Evolutionary conservation across 2,888 invertebrate genomes (phyloP).

Genomic region (Torymus tubicola): DNA sequence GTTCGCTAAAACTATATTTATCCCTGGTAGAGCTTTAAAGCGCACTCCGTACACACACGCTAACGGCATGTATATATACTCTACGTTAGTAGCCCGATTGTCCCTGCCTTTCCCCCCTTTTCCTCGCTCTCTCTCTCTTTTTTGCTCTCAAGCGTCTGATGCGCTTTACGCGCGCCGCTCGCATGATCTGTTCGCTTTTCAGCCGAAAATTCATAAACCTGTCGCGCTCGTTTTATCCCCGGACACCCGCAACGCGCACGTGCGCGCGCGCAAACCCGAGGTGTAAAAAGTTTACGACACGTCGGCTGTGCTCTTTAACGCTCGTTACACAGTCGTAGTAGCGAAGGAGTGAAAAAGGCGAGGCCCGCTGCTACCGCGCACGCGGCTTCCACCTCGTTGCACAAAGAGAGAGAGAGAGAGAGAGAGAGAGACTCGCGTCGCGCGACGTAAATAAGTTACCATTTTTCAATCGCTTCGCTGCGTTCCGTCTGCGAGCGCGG

Average conservation of each 20-base stretch:
- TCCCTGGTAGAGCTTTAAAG: slow-evolving; percentile 61
- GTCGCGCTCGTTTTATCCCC: not conserved
- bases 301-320: slow-evolving; percentile 13
- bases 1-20: slow-evolving; percentile 72
- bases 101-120: slow-evolving; percentile 57
- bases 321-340: slow-evolving; percentile 21
- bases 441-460: slow-evolving; percentile 51
- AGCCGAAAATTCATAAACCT: slow-evolving; percentile 29
- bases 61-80: no score
- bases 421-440: not conserved
- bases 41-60: slow-evolving; percentile 65
- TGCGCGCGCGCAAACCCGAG: not conserved
- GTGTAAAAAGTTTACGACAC: slow-evolving; percentile 34
- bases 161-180: slow-evolving; percentile 33
- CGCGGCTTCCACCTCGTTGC: not conserved
- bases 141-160: slow-evolving; percentile 50
- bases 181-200: not conserved
- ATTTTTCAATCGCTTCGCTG: slow-evolving; percentile 42
- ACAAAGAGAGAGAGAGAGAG: no score
- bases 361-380: no score
- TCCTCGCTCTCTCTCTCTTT: slow-evolving; percentile 46
- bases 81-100: slow-evolving; percentile 63
- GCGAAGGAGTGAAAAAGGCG: not conserved
- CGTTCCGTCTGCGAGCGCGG: slow-evolving; percentile 52
- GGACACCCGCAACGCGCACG: no score